phyloP scores from a whole-genome alignment of 1,140 invertebrate genomes.

The Neoseiulus cucumeris region DNA sequence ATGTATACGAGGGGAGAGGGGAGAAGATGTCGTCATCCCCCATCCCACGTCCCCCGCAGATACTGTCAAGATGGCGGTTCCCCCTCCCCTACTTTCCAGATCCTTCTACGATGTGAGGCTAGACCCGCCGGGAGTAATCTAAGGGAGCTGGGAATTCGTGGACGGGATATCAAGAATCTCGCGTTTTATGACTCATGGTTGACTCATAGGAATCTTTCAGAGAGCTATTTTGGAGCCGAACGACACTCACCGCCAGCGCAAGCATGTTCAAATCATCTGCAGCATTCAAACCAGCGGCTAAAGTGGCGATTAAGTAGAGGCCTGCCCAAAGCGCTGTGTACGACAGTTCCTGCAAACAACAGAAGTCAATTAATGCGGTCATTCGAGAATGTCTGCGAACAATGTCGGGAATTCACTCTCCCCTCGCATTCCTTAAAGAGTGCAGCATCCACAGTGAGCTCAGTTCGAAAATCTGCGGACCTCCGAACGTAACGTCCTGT shows the following conservation, averaged over 20 bases:
- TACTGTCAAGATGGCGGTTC: no score
- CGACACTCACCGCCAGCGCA: conserved; percentile 43
- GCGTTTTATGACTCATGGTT: no score
- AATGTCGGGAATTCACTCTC: not conserved
- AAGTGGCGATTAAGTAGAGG: conserved; percentile 33
- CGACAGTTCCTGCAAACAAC: not conserved
- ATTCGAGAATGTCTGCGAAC: not conserved
- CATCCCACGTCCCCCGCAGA: no score
- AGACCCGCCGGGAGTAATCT: no score
- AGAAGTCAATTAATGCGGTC: not conserved
- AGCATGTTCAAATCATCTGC: conserved; percentile 31
- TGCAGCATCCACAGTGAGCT: not conserved
- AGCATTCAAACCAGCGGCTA: conserved; percentile 36
- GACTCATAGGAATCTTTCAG: no score
- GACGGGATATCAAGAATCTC: no score
- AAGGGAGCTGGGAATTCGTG: no score
- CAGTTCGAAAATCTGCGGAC: conserved; percentile 12
- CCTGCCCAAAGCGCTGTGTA: not conserved
- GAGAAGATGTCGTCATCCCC: no score
- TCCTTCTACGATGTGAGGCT: no score
- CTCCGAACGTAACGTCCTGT: not conserved
- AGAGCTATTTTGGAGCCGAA: no score
- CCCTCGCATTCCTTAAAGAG: not conserved
- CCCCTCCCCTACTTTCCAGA: no score
- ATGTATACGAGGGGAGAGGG: no score